Conservation (phyloP, 2,888 invertebrate genomes). For the Desoria tigrina region DNA sequence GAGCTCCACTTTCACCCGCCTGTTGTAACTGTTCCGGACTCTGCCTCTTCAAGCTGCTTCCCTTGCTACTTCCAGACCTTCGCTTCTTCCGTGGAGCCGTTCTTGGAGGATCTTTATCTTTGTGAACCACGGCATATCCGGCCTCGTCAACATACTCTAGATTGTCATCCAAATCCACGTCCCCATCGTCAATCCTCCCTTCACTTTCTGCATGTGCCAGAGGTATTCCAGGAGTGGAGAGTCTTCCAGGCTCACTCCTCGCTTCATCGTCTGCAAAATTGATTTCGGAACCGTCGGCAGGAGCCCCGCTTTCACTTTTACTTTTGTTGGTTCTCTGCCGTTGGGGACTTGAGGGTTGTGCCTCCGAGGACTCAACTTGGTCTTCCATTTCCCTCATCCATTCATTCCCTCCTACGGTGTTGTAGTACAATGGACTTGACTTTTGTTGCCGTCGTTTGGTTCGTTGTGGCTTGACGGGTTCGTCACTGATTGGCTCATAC, state of each 20-base stretch:
- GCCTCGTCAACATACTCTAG: slow-evolving; percentile 50
- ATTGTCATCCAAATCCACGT: slow-evolving; percentile 30
- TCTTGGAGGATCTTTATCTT: slow-evolving; percentile 37
- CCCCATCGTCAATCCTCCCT: slow-evolving; percentile 16
- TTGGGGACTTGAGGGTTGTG: slow-evolving; percentile 21
- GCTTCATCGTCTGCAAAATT: slow-evolving; percentile 11
- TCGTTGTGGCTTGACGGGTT: slow-evolving; percentile 44
- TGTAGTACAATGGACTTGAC: slow-evolving; percentile 49
- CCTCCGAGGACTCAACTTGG: slow-evolving; percentile 12
- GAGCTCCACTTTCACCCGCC: slow-evolving; percentile 13
- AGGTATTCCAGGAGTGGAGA: neutral
- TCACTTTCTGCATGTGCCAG: slow-evolving; percentile 12
- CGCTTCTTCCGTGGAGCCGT: slow-evolving; percentile 47
- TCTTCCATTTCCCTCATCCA: slow-evolving; percentile 48
- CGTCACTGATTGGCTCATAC: slow-evolving; percentile 51
- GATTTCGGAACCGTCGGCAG: slow-evolving; percentile 22
- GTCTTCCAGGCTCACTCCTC: neutral
- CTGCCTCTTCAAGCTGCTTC: slow-evolving; percentile 32
- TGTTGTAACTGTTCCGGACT: neutral
- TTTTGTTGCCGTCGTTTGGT: slow-evolving; percentile 28
- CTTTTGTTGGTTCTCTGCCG: slow-evolving; percentile 34
- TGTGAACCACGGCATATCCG: slow-evolving; percentile 51
- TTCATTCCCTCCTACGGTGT: slow-evolving; percentile 52
- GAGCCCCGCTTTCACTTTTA: slow-evolving; percentile 28
- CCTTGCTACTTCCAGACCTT: slow-evolving; percentile 31